phyloP scores from a whole-genome alignment of 1,140 invertebrate genomes.

The Scaptomyza hsui region DNA sequence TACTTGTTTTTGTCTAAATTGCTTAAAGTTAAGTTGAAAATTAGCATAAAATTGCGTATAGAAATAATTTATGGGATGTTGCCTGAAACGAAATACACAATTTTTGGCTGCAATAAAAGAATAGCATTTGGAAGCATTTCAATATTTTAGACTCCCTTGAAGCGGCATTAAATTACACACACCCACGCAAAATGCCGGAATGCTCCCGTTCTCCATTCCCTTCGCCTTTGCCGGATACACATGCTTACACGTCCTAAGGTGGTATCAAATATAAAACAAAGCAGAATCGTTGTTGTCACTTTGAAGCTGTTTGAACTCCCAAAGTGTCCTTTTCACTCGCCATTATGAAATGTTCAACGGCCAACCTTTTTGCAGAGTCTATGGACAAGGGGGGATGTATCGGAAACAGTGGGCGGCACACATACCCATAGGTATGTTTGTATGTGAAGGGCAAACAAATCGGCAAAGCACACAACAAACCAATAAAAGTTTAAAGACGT shows the following conservation, averaged over 20 bases:
- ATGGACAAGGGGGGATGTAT: neutral
- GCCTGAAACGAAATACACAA: slow-evolving; percentile 37
- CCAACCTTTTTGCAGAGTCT: slow-evolving; percentile 30
- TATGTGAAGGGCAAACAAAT: slow-evolving; percentile 53
- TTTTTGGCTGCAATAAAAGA: slow-evolving; percentile 42
- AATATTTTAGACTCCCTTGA: slow-evolving; percentile 45
- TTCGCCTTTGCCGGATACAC: neutral
- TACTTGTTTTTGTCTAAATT: neutral
- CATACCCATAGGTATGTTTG: neutral
- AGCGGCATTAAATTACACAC: slow-evolving; percentile 55
- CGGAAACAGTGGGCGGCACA: neutral
- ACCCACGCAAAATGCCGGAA: slow-evolving; percentile 25
- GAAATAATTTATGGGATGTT: slow-evolving; percentile 41
- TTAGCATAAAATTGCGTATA: slow-evolving; percentile 35
- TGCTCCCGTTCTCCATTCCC: neutral
- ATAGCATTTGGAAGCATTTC: slow-evolving; percentile 31
- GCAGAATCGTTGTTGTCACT: slow-evolving; percentile 55
- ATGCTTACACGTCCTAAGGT: slow-evolving; percentile 37
- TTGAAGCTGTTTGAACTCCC: slow-evolving; percentile 64
- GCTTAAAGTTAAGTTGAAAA: slow-evolving; percentile 18
- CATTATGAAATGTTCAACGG: slow-evolving; percentile 52
- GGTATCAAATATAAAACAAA: slow-evolving; percentile 70
- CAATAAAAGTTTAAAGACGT: slow-evolving; percentile 77
- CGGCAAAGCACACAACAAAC: slow-evolving; percentile 58
- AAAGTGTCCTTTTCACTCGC: slow-evolving; percentile 69